phyloP scores from a whole-genome alignment of 2,113 vertebrate genomes.

The Pyrgilauda ruficollis region DNA sequence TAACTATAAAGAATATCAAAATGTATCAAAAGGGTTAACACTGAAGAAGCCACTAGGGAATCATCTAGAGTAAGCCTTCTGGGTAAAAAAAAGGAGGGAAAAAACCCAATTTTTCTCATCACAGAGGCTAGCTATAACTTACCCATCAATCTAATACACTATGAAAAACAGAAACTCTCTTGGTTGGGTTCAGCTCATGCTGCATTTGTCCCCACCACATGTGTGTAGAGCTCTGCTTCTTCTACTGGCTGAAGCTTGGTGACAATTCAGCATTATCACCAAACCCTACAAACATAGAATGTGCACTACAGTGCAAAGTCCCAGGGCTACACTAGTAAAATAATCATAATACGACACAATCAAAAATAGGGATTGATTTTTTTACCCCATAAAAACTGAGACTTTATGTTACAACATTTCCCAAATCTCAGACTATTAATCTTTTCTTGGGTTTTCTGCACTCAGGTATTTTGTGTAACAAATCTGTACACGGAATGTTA shows the following conservation, averaged over 20 bases:
- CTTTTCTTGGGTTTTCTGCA: background rate
- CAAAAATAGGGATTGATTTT: background rate
- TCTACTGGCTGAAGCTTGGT: background rate
- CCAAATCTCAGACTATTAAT: background rate
- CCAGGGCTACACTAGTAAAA: background rate
- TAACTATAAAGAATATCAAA: background rate
- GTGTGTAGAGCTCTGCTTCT: background rate
- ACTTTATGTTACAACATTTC: background rate
- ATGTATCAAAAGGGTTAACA: background rate
- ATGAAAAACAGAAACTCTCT: background rate
- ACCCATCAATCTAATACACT: background rate
- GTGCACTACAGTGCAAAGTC: background rate
- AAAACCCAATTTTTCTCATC: background rate
- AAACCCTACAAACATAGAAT: background rate
- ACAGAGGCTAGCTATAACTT: background rate
- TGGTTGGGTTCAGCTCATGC: background rate
- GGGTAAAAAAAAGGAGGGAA: background rate
- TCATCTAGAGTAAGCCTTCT: background rate
- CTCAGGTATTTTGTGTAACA: background rate
- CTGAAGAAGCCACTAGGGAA: background rate
- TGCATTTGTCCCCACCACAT: accelerated
- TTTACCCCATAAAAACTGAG: background rate
- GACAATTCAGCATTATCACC: background rate
- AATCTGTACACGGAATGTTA: background rate
- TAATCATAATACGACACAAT: background rate